A percentile compares a stretch with the other conserved stretches of the same genome.
phyloP scores from a whole-genome alignment of 2,113 vertebrate species.

The Cryptotis parvus region DNA sequence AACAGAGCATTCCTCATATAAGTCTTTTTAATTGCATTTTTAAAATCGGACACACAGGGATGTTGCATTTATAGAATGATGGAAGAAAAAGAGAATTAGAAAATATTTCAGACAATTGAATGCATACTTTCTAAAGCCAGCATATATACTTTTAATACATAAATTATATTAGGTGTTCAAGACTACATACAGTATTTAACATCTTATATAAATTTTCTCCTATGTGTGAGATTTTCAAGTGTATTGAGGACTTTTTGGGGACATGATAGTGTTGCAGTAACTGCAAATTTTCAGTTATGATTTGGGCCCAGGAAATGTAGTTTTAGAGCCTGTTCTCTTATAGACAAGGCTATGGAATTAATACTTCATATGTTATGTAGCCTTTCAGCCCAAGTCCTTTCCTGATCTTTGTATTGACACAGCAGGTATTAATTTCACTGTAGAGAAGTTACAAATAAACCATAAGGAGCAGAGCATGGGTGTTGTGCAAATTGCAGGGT shows the following conservation, averaged over 20 bases:
- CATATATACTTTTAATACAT: no score
- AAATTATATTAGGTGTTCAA: no score
- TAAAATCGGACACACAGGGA: constrained; percentile 66
- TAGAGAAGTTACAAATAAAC: constrained; percentile 23
- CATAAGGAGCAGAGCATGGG: not conserved
- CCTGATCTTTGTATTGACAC: no score
- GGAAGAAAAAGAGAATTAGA: constrained; percentile 62
- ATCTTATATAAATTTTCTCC: constrained; percentile 54
- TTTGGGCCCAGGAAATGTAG: not conserved
- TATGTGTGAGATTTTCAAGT: constrained; percentile 57
- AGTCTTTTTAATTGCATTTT: constrained; percentile 76
- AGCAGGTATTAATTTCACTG: constrained; percentile 57
- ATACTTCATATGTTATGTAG: not conserved
- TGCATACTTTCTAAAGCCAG: constrained; percentile 59
- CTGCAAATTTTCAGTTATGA: constrained; percentile 37
- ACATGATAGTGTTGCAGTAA: constrained; percentile 56
- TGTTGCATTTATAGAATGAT: constrained; percentile 61
- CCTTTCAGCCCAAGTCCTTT: constrained; percentile 12
- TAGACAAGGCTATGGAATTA: not conserved
- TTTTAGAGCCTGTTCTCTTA: constrained; percentile 15
- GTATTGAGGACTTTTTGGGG: constrained; percentile 14
- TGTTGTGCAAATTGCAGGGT: not conserved
- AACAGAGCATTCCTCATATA: constrained; percentile 73
- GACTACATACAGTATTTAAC: no score
- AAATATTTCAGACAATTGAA: constrained; percentile 61